phyloP scores from a whole-genome alignment of 2,113 vertebrate genomes.

The Athene noctua region DNA sequence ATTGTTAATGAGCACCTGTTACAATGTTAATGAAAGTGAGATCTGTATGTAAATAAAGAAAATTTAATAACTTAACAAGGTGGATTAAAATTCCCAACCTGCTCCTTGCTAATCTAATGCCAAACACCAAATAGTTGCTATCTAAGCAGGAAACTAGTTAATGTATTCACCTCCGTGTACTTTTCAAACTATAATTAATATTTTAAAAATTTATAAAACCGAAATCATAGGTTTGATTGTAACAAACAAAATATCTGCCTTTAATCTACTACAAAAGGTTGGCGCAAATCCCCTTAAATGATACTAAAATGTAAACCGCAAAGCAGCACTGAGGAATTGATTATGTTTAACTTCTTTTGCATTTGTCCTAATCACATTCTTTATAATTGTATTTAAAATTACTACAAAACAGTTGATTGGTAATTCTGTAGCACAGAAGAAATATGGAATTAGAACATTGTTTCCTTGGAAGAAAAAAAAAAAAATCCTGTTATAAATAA shows the following conservation, averaged over 20 bases:
- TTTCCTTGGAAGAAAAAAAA: constrained; percentile 10
- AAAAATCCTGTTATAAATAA: constrained; percentile 51
- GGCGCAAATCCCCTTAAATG: constrained; percentile 58
- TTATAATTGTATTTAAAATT: constrained; percentile 70
- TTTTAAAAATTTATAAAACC: constrained; percentile 86
- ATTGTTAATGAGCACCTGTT: constrained; percentile 86
- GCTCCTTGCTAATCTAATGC: constrained; percentile 71
- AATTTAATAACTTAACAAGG: constrained; percentile 87
- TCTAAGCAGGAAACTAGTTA: constrained; percentile 66
- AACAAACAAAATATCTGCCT: constrained; percentile 84
- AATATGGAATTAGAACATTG: constrained; percentile 55
- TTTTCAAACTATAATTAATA: constrained; percentile 82
- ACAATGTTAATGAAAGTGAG: constrained; percentile 82
- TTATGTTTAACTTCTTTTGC: constrained; percentile 65
- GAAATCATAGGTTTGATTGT: constrained; percentile 83
- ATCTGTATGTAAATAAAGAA: constrained; percentile 81
- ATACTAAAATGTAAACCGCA: constrained; percentile 66
- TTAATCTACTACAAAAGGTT: constrained; percentile 77
- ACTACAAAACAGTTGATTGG: constrained; percentile 58
- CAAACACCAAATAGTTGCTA: constrained; percentile 70
- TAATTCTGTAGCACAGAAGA: constrained; percentile 43
- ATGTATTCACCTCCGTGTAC: constrained; percentile 73
- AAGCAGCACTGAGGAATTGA: background rate
- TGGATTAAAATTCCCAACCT: constrained; percentile 82
- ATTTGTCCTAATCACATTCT: constrained; percentile 59